Base-by-base conservation (phyloP, 2,888 invertebrate genomes). In the Dioctria linearis region DNA sequence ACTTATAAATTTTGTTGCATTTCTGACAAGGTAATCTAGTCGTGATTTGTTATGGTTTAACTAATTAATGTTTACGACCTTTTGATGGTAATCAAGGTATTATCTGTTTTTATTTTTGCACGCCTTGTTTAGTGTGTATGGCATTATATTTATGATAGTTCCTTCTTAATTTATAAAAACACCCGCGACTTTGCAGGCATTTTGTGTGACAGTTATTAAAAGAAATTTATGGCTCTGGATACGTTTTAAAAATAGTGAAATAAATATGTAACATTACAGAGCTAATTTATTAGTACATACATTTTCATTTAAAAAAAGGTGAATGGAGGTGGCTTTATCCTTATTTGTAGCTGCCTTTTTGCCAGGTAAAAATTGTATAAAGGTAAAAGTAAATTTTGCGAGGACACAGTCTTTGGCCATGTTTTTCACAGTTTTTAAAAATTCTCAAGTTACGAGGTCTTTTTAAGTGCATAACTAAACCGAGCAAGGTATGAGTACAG, bases 141-240 rank as follows among this genome's bases (percentile, higher is more conserved):
- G 1, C 3, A 57, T 57, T 57, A 57, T 57, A 57, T 25, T 25
- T 57, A 57, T 57, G 57, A 57, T 57, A 57, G 9, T 3, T 57
- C 57, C 57, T 57, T 57, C 57, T 57, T 57, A 57, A 57, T 57
- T 57, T 57, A 25, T 25, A 25, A 25, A 25, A 25, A 25, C 25
- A 25, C 1, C 25, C 25, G 25, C 2, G 25, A 25, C 11, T 57
- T 57, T 4, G 57, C 57, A 4, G 57, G 57, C 57, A 57, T 57
- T 3, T 57, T 57, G 57, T 57, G 57, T 13, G 57, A 8, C 9
- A 57, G 57, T 8, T 57, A n/a, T 57, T 57, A 57, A 57, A 57
- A 57, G 57, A 57, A 57, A 57, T 57, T 57, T 57, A 57, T 57
- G 57, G 11, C 5, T 57, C 57, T 4, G 57, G 57, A 57, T 57